Evolutionary conservation across 2,113 vertebrate genomes (phyloP).

Genomic region (Agapornis roseicollis): DNA sequence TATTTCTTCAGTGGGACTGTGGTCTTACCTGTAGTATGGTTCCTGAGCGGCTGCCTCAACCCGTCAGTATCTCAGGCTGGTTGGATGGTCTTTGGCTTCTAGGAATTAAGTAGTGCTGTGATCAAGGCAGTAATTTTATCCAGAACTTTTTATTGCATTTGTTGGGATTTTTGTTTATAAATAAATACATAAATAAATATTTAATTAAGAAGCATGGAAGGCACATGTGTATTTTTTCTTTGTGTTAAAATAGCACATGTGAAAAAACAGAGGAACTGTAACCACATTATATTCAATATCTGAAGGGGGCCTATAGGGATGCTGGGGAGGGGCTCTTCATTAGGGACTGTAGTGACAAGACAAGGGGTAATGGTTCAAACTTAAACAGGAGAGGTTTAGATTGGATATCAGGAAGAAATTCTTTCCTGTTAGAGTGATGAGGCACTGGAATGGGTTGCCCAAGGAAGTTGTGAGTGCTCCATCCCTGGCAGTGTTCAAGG

Average conservation of each 20-base stretch:
- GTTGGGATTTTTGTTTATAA: neutral
- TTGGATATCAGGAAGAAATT: too few relatives aligned
- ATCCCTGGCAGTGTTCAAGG: too few relatives aligned
- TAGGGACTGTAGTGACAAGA: too few relatives aligned
- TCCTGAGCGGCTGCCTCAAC: neutral
- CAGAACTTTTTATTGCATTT: neutral
- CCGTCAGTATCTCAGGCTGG: neutral
- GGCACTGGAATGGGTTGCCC: too few relatives aligned
- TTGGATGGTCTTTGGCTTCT: neutral
- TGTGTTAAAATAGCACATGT: rapidly evolving
- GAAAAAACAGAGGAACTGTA: neutral
- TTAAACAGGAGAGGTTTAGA: too few relatives aligned
- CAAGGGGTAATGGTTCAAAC: too few relatives aligned
- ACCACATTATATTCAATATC: too few relatives aligned
- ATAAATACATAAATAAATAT: neutral
- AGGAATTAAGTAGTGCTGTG: neutral
- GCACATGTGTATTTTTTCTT: neutral
- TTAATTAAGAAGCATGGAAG: neutral
- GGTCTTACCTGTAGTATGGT: neutral
- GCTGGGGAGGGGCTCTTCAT: too few relatives aligned
- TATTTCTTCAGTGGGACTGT: neutral
- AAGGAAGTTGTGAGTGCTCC: too few relatives aligned
- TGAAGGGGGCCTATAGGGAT: too few relatives aligned
- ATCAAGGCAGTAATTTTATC: neutral
- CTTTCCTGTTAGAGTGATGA: too few relatives aligned